Base-by-base conservation (phyloP, 2,888 invertebrate species). In the Caenorhabditis macrosperma region DNA sequence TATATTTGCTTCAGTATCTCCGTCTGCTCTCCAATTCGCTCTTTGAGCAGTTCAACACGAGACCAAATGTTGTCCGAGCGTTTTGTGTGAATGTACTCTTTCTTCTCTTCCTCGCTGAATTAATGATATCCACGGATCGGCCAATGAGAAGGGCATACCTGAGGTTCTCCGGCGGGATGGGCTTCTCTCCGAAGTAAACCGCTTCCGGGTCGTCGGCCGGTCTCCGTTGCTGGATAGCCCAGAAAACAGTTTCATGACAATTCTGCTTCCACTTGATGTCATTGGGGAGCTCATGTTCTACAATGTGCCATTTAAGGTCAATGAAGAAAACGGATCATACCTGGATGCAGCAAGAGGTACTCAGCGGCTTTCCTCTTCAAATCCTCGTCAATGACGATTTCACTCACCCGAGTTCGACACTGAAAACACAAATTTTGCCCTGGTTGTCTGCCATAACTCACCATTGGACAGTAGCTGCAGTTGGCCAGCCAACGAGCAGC, bases 181-280 rank as follows among this genome's bases (percentile, higher is more conserved):
- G 72, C 35, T 72, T 55, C 0, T 6, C 1, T 4, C 74, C 74
- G 12, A 35, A 74, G 38, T 57, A 74, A 0, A 74, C 41, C 2
- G 26, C 28, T n/a, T 55, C 59, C 10, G 22, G 12, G 4, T 64
- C 64, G 20, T 28, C 20, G 10, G 33, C 24, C 0, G 17, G 0
- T 30, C 50, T 64, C 0, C 74, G 54, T n/a, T 59, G 57, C 33
- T 74, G 74, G 10, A 59, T 55, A 3, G 64, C 48, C 74, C 74
- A 74, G 52, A 74, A 74, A 1, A 74, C 38, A 0, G 38, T 74
- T 15, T 74, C 74, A 17, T 66, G 33, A 38, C 33, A 26, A 9
- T 9, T 50, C 7, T 74, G 64, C 30, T 64, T 48, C 35, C 35
- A 74, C 15, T 59, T 38, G 17, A 59, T 50, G 22, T 74, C 74